phyloP scores from a whole-genome alignment of 2,888 invertebrate species.

The Rhagophthalmus giganteus region DNA sequence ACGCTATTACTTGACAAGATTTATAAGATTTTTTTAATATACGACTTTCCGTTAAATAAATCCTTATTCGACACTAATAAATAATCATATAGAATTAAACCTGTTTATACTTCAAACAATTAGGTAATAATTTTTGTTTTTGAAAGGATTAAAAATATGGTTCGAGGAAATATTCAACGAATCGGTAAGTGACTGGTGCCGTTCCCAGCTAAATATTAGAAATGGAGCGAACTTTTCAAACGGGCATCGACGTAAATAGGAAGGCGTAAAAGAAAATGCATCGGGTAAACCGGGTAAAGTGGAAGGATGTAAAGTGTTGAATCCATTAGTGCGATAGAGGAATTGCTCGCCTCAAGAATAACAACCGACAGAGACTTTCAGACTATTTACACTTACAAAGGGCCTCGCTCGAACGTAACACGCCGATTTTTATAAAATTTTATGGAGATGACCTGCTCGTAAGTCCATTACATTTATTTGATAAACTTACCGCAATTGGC shows the following conservation, averaged over 20 bases:
- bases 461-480: too few species aligned
- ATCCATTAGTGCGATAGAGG: slow-evolving; percentile 33
- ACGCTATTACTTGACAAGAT: slow-evolving; percentile 20
- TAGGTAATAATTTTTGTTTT: too few species aligned
- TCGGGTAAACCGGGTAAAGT: slow-evolving; percentile 23
- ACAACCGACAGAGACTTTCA: slow-evolving; percentile 26
- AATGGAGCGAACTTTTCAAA: slow-evolving; percentile 4
- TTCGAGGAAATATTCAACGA: too few species aligned
- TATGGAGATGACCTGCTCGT: too few species aligned
- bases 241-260: slow-evolving; percentile 9
- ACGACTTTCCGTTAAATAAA: slow-evolving; percentile 7
- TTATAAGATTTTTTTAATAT: slow-evolving; percentile 18
- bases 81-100: too few species aligned
- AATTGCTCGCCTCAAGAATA: slow-evolving; percentile 25
- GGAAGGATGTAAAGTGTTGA: slow-evolving; percentile 33
- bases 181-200: too few species aligned
- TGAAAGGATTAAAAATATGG: too few species aligned
- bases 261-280: slow-evolving; percentile 27
- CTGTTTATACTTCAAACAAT: too few species aligned
- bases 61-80: neutral
- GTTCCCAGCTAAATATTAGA: slow-evolving; percentile 1
- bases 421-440: too few species aligned
- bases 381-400: too few species aligned
- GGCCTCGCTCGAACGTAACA: too few species aligned
- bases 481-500: too few species aligned